Base-by-base conservation (phyloP, 2,797 vertebrate genomes). In the Sebastes hubbsi region DNA sequence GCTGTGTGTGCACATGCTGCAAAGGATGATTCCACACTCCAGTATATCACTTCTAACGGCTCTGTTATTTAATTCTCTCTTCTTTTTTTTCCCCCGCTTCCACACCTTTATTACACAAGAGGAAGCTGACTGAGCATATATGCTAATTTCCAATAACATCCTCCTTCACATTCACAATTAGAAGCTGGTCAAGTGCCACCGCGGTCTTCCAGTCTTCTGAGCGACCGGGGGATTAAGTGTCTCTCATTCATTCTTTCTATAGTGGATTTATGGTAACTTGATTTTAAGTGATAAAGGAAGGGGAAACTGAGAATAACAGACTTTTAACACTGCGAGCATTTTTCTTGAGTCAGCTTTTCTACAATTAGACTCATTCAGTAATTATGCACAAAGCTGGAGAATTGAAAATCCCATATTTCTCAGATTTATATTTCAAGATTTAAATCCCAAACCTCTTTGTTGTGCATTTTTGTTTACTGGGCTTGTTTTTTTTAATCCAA, bases 81-180 rank as follows among this genome's bases (percentile, higher is more conserved):
- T 49, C 42, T 49, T 49, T 49, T 4, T 36, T 36, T 32, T 20
- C 10, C 4, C 24, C 7, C 1, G 2, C 30, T 42, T 67, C 64
- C 22, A n/a, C 49, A 42, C 77, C 56, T 84, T 80, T 77, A 77
- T 73, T 74, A 68, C 75, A 42, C 72, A 8, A 42, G n/a, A 72
- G 34, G 56, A 80, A 60, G 87, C 81, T 84, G 83, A 89, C 68
- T 9, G 30, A n/a, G 80, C 72, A 64, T 6, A 79, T 72, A 79
- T 84, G 66, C 27, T 56, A 52, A 86, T 81, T 80, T 77, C 54
- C 56, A 77, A 29, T 32, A 56, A 81, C 49, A 65, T 27, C 52
- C 58, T 72, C 60, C 66, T 72, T 60, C 29, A 59, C 75, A 8
- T 25, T 72, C 60, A 59, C 56, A 36, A 42, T 24, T 34, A 24